phyloP scores from a whole-genome alignment of 1,140 invertebrate species.

The Calliphora vicina region DNA sequence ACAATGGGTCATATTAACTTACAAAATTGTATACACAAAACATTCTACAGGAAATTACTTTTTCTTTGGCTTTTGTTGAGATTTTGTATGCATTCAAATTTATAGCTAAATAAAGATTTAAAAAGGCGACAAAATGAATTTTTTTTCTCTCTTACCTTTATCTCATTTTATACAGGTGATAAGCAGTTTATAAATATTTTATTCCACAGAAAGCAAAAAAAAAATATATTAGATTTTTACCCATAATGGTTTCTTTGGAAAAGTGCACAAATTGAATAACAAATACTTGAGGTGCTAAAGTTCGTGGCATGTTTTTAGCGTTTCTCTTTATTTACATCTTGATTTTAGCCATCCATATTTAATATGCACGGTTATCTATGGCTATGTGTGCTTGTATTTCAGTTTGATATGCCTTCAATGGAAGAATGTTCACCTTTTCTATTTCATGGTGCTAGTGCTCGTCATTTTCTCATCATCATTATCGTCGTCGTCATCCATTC shows the following conservation, averaged over 20 bases:
- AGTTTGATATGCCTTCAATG: too few relatives aligned
- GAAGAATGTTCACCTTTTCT: neutral
- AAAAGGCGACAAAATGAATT: neutral
- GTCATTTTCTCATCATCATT: neutral
- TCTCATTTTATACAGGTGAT: too few relatives aligned
- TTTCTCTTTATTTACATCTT: neutral
- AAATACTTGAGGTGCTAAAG: neutral
- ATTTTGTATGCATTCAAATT: neutral
- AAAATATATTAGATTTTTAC: neutral
- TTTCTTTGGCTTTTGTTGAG: neutral
- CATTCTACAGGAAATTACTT: neutral
- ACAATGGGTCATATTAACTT: too few relatives aligned
- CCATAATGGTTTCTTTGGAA: neutral
- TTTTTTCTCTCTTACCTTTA: too few relatives aligned
- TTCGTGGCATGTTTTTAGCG: neutral
- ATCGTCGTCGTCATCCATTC: neutral
- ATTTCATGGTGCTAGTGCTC: neutral
- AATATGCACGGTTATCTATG: too few relatives aligned
- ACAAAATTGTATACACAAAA: too few relatives aligned
- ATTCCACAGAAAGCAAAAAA: neutral
- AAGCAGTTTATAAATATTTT: too few relatives aligned
- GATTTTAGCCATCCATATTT: neutral
- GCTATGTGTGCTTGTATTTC: too few relatives aligned
- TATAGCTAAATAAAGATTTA: neutral
- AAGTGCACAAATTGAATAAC: neutral